These are phyloP conservation scores for Drosophila tripunctata DNA, from an alignment of 2,888 invertebrate genomes.

Conservation along the genomic window DNA sequence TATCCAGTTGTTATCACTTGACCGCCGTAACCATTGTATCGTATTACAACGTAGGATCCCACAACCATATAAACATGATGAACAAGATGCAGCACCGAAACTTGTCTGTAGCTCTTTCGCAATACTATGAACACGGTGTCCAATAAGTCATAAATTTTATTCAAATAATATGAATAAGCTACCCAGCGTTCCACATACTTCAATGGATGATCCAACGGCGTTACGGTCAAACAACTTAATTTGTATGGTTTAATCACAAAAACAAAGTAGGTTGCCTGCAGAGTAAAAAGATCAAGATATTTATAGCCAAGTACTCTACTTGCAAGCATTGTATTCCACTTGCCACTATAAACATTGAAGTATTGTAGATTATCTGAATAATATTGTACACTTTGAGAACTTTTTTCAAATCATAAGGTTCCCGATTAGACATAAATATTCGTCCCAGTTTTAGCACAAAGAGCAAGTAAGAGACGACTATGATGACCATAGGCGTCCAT, in stretches of 20 bases:
- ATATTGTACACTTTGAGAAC: constrained; percentile 92
- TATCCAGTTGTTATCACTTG: constrained; percentile 88
- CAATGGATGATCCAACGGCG: constrained; percentile 19
- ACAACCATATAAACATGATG: constrained; percentile 55
- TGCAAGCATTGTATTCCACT: not conserved
- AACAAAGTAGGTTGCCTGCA: not conserved
- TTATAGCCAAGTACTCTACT: too few relatives aligned
- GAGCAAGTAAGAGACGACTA: constrained; percentile 88
- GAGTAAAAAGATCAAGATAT: not conserved
- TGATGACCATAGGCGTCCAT: constrained; percentile 87
- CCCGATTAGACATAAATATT: constrained; percentile 89
- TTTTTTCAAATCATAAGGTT: constrained; percentile 89
- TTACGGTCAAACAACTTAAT: constrained; percentile 27
- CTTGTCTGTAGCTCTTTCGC: constrained; percentile 61
- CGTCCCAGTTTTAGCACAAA: constrained; percentile 91
- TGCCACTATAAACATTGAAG: constrained; percentile 84
- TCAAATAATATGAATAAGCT: constrained; percentile 27
- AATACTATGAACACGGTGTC: constrained; percentile 64
- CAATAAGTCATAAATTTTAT: constrained; percentile 53
- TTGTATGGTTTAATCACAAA: not conserved
- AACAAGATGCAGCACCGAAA: constrained; percentile 57
- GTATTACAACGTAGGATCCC: not conserved
- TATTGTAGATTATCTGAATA: constrained; percentile 92
- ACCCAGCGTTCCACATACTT: constrained; percentile 35
- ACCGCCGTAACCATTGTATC: constrained; percentile 86